Conservation (phyloP, 2,113 vertebrate genomes). For the Anguilla japonica region DNA sequence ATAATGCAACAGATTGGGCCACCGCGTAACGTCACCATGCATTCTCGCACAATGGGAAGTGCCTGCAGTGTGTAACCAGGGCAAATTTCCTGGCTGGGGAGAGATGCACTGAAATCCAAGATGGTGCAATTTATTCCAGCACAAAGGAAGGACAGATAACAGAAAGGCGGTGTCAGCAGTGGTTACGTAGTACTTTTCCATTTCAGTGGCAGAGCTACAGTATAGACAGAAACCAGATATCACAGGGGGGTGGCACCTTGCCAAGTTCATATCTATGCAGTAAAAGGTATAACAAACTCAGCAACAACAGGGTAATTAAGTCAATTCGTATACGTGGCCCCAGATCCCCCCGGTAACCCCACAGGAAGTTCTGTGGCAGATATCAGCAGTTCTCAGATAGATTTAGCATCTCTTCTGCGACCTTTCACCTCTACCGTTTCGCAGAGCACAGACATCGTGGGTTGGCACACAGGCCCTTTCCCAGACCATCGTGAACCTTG, state of each 20-base stretch:
- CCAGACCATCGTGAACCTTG: background rate
- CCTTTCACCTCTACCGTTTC: background rate
- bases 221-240: background rate
- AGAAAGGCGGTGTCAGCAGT: background rate
- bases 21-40: too few relatives aligned
- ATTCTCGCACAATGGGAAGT: too few relatives aligned
- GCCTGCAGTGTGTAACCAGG: too few relatives aligned
- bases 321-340: background rate
- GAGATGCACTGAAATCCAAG: too few relatives aligned
- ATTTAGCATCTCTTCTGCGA: background rate
- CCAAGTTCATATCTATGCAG: too few relatives aligned
- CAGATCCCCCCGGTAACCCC: background rate
- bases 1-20: too few relatives aligned
- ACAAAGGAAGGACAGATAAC: background rate
- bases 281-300: too few relatives aligned
- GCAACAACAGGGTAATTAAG: background rate
- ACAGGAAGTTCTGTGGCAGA: background rate
- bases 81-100: too few relatives aligned
- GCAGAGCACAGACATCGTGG: background rate
- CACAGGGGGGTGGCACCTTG: too few relatives aligned
- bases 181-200: background rate
- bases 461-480: background rate
- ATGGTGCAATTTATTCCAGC: too few relatives aligned
- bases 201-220: too few relatives aligned
- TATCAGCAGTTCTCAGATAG: background rate